Evolutionary conservation across 2,113 vertebrate species (phyloP).

Genomic region (Campylomormyrus numenius): DNA sequence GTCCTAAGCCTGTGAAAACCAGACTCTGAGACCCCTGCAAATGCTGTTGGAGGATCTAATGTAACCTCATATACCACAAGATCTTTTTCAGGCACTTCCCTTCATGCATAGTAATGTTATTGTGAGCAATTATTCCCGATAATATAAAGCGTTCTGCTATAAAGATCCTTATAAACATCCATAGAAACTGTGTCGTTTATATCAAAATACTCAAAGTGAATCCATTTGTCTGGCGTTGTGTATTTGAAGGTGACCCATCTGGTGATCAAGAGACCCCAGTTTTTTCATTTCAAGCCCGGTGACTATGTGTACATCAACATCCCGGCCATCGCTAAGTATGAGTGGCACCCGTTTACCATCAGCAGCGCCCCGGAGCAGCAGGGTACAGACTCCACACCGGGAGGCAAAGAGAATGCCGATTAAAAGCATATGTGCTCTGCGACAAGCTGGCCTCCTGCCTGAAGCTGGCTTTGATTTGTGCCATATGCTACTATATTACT

Average conservation of each 20-base stretch:
- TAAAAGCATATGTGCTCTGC: neutral
- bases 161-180: neutral
- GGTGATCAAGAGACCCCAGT: conserved; percentile 69
- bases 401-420: neutral
- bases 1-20: neutral
- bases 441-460: neutral
- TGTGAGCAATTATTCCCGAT: neutral
- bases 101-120: neutral
- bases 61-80: neutral
- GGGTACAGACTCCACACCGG: conserved; percentile 50
- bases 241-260: conserved; percentile 78
- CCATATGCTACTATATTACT: neutral
- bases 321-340: conserved; percentile 72
- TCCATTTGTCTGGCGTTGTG: neutral
- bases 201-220: neutral
- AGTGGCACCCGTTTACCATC: conserved; percentile 92
- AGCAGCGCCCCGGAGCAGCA: conserved; percentile 85
- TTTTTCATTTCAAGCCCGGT: conserved; percentile 79
- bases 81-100: neutral
- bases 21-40: neutral
- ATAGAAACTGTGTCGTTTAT: neutral
- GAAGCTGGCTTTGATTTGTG: neutral
- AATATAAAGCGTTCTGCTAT: neutral
- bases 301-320: conserved; percentile 87
- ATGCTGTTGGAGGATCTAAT: neutral